A percentile compares a stretch with the other conserved stretches of the same genome.
These are phyloP conservation scores for Pelusios castaneus DNA, from an alignment of 2,113 vertebrate genomes.

Conservation along the genomic window DNA sequence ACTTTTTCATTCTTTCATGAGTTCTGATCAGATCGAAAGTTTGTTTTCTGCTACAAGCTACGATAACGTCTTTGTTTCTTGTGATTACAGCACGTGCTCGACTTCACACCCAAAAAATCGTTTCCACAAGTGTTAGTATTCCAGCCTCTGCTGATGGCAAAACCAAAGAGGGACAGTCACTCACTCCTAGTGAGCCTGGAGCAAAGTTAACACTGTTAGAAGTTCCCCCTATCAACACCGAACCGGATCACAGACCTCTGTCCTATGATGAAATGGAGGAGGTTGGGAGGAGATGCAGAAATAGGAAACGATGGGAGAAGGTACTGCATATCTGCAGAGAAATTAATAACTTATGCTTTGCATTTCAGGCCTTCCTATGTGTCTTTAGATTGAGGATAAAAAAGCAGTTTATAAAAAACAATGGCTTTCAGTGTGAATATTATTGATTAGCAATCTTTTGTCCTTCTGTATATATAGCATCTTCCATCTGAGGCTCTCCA, in stretches of 20 bases:
- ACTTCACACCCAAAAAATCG: background rate
- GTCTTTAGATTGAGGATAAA: background rate
- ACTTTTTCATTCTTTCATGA: background rate
- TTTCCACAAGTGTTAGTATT: background rate
- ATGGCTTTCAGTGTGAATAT: background rate
- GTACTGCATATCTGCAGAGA: background rate
- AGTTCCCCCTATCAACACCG: background rate
- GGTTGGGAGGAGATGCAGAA: background rate
- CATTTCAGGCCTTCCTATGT: fast-evolving
- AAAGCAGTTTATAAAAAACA: background rate
- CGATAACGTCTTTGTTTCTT: background rate
- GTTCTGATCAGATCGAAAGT: background rate
- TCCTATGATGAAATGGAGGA: slow-evolving; percentile 63
- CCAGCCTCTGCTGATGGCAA: background rate
- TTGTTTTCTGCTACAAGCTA: background rate
- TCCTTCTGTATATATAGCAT: background rate
- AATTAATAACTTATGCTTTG: background rate
- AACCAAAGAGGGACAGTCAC: background rate
- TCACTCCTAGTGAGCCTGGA: background rate
- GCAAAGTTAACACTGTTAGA: slow-evolving; percentile 7
- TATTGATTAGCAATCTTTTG: background rate
- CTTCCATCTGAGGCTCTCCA: background rate
- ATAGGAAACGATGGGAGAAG: slow-evolving; percentile 31
- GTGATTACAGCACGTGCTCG: background rate
- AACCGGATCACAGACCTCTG: background rate